Percentiles rank a stretch among this genome's conserved stretches.
These are phyloP conservation scores for Tachystola acroxantha DNA, from an alignment of 2,888 invertebrate genomes.

Conservation along the genomic window DNA sequence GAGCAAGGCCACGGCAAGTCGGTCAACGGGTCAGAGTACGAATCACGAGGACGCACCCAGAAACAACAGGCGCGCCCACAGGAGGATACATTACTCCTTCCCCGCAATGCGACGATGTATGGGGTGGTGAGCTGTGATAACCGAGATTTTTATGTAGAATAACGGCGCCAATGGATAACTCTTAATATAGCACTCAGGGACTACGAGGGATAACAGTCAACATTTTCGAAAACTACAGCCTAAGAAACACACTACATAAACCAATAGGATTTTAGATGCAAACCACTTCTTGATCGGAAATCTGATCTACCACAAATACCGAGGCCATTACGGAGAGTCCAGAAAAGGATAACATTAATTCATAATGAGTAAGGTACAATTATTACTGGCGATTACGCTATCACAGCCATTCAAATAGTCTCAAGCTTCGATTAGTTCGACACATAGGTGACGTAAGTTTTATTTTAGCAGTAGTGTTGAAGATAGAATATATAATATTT, in stretches of 20 bases:
- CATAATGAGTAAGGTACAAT: no score
- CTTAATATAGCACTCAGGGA: no score
- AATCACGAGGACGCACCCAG: constrained; percentile 66
- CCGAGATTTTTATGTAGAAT: background rate
- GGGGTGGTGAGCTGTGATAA: constrained; percentile 7
- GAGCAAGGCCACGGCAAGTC: constrained; percentile 54
- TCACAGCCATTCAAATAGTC: constrained; percentile 11
- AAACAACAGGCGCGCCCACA: constrained; percentile 53
- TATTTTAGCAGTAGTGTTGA: constrained; percentile 39
- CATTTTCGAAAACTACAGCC: no score
- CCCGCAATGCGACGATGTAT: constrained; percentile 70
- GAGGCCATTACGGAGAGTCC: no score
- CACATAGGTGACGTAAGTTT: constrained; percentile 37
- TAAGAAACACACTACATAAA: no score
- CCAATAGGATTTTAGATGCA: no score
- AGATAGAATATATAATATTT: constrained; percentile 30
- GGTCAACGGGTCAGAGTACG: constrained; percentile 63
- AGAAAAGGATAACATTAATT: no score
- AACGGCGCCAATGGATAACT: background rate
- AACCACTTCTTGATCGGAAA: no score
- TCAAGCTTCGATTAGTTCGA: constrained; percentile 9
- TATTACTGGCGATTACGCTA: constrained; percentile 4
- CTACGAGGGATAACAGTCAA: no score
- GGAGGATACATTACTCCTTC: constrained; percentile 57
- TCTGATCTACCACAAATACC: no score